phyloP scores from a whole-genome alignment of 2,113 vertebrate genomes.

The Aepyceros melampus region DNA sequence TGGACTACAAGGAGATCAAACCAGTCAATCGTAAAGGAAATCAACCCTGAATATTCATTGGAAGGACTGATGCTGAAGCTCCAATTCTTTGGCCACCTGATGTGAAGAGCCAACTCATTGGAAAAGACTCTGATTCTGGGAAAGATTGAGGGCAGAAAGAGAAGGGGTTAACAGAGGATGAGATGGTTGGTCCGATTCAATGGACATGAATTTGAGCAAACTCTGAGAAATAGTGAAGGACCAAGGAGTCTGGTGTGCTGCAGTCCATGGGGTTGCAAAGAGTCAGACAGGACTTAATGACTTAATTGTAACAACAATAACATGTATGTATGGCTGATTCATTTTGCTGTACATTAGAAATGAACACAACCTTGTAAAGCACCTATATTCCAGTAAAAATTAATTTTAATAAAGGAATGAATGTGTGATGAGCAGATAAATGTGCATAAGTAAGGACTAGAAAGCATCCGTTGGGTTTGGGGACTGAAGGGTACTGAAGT shows the following conservation, averaged over 20 bases:
- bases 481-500: background rate
- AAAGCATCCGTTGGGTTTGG: background rate
- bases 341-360: background rate
- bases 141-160: background rate
- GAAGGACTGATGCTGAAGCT: background rate
- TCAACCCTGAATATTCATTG: background rate
- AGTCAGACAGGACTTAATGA: background rate
- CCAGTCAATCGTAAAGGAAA: background rate
- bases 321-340: background rate
- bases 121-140: background rate
- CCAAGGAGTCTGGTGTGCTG: background rate
- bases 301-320: background rate
- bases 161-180: background rate
- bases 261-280: background rate
- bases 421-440: background rate
- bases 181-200: background rate
- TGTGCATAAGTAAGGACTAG: background rate
- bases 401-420: background rate
- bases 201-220: background rate
- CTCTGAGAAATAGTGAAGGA: background rate
- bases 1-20: background rate
- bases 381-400: background rate
- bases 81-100: background rate
- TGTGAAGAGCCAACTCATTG: background rate
- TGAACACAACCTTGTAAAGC: background rate